A percentile compares a stretch with the other conserved stretches of the same genome.
Conservation (phyloP, 2,888 invertebrate genomes). For the Apantesis nais region DNA sequence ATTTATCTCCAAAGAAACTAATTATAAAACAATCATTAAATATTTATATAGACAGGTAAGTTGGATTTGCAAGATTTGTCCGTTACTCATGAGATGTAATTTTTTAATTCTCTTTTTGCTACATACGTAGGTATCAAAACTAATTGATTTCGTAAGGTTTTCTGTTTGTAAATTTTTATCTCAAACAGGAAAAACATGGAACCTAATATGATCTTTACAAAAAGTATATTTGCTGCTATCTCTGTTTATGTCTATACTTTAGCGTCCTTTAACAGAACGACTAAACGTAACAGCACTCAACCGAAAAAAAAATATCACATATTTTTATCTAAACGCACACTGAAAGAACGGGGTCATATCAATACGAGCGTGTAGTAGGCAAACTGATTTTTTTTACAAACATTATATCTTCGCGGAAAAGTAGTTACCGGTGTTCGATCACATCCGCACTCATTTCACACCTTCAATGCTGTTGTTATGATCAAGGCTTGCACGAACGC, state of each 20-base stretch:
- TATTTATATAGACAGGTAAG: background rate
- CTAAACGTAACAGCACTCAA: conserved; percentile 21
- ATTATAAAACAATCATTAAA: background rate
- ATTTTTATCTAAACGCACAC: conserved; percentile 50
- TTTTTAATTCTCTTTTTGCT: background rate
- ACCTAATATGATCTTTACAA: background rate
- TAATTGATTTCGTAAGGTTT: background rate
- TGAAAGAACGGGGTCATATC: conserved; percentile 46
- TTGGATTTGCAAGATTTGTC: background rate
- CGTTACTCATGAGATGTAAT: background rate
- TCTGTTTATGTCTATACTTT: conserved; percentile 13
- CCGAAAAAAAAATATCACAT: conserved; percentile 34
- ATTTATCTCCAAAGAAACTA: background rate
- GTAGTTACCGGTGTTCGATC: conserved; percentile 83
- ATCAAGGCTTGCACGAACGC: conserved; percentile 44
- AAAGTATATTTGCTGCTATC: conserved; percentile 15
- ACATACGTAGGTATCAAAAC: background rate
- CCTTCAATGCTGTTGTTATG: conserved; percentile 57
- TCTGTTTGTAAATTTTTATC: background rate
- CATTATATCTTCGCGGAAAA: conserved; percentile 78
- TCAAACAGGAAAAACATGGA: background rate
- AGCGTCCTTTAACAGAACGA: conserved; percentile 18
- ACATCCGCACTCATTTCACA: conserved; percentile 72
- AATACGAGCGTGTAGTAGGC: conserved; percentile 41
- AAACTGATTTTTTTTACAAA: conserved; percentile 62